A percentile compares a stretch with the other conserved stretches of the same genome.
Evolutionary conservation across 2,797 vertebrate species (phyloP).

Genomic region (Columba guinea): DNA sequence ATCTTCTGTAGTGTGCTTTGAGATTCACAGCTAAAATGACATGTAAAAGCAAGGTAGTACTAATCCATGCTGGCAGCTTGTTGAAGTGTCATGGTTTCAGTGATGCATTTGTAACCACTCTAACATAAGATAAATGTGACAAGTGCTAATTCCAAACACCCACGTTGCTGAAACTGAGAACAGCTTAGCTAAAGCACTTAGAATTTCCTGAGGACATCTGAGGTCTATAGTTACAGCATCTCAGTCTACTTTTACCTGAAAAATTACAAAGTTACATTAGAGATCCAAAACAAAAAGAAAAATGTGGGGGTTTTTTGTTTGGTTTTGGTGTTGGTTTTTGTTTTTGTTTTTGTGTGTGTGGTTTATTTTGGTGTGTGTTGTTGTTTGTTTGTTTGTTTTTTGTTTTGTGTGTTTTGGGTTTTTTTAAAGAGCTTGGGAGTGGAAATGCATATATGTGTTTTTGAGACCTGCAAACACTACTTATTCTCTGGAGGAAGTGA

Average conservation of each 20-base stretch:
- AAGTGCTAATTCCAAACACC: slow-evolving; percentile 60
- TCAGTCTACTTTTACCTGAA: not conserved
- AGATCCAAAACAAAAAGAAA: not conserved
- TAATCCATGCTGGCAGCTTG: slow-evolving; percentile 48
- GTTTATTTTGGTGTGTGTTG: too few relatives aligned
- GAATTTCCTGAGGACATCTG: slow-evolving; percentile 33
- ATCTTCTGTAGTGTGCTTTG: not conserved
- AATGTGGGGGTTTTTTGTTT: not conserved
- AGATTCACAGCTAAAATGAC: slow-evolving; percentile 12
- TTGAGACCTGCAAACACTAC: not conserved
- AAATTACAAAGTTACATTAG: not conserved
- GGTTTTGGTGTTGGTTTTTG: too few relatives aligned
- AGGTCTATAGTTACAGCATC: slow-evolving; percentile 9
- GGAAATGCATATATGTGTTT: not conserved
- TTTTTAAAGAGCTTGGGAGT: not conserved
- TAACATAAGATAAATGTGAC: slow-evolving; percentile 55
- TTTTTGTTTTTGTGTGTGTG: too few relatives aligned
- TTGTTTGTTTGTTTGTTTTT: too few relatives aligned
- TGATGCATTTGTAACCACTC: slow-evolving; percentile 32
- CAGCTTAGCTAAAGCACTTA: slow-evolving; percentile 23
- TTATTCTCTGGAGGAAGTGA: not conserved
- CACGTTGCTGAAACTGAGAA: slow-evolving; percentile 34
- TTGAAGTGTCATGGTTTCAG: slow-evolving; percentile 51
- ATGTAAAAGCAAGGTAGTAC: not conserved
- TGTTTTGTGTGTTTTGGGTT: too few relatives aligned